These are phyloP conservation scores for Mesocricetus auratus DNA, from an alignment of 2,113 vertebrate genomes.

Conservation along the genomic window DNA sequence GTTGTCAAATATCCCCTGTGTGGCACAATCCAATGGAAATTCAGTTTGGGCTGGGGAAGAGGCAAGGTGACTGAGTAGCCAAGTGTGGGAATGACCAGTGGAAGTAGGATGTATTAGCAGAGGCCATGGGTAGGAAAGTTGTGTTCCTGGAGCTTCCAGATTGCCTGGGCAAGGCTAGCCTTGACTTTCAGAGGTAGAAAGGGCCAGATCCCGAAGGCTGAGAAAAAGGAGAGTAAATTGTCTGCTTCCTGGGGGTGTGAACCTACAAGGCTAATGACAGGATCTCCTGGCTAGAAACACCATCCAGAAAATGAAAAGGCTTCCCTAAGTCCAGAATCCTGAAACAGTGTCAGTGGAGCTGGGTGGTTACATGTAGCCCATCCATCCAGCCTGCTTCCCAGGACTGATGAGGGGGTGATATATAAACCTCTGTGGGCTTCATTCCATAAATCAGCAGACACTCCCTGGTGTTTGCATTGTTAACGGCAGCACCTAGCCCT, in stretches of 20 bases:
- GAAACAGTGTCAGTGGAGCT: slow-evolving; percentile 53
- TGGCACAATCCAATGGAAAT: not conserved
- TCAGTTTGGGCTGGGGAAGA: not conserved
- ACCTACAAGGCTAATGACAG: slow-evolving; percentile 1
- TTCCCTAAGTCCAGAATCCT: slow-evolving; percentile 43
- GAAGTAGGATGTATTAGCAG: not conserved
- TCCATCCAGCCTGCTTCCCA: not conserved
- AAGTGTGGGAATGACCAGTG: not conserved
- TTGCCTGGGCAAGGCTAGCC: not conserved
- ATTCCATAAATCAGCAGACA: slow-evolving; percentile 76
- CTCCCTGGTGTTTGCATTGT: slow-evolving; percentile 76
- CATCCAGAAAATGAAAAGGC: slow-evolving; percentile 63
- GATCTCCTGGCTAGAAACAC: slow-evolving; percentile 47
- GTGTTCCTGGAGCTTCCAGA: not conserved
- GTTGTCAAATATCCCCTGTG: not conserved
- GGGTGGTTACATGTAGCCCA: slow-evolving; percentile 47
- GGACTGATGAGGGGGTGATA: slow-evolving; percentile 59
- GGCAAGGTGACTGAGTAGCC: not conserved
- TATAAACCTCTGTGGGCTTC: slow-evolving; percentile 51
- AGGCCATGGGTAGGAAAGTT: not conserved
- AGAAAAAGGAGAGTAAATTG: slow-evolving; percentile 37
- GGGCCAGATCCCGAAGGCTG: not conserved
- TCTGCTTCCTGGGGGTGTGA: slow-evolving; percentile 10
- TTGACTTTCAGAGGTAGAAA: not conserved
- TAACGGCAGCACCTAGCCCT: slow-evolving; percentile 65